Evolutionary conservation across 2,113 vertebrate genomes (phyloP), one percentile per base, ranked within the genome.

Genomic region (Microcebus jonahi): DNA sequence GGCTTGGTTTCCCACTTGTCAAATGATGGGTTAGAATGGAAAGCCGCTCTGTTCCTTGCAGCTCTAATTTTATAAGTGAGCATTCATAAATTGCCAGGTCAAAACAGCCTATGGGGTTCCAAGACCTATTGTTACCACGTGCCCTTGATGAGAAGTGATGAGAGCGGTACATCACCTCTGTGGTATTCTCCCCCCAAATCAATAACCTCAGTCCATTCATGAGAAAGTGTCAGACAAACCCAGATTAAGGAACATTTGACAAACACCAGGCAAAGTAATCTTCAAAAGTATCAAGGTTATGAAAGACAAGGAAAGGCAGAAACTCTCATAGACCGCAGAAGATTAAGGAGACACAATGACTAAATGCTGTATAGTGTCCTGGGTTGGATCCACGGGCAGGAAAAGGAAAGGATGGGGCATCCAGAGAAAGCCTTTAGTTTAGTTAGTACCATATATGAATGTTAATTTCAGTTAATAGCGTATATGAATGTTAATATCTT

Each of bases 51-150:
- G 11, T 93, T 77, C 21, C 0, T 11, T 67, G 45, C 17, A 27
- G 29, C 21, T 91, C 11, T 91, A 48, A 61, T 84, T 75, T 75
- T 76, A 18, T 53, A 93, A 91, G 55, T 70, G 89, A 95, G 70
- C 79, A 88, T 45, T 45, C 45, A 45, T 45, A 45, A 45, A 45
- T 45, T 45, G 45, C 8, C 42, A 45, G 45, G 8, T 8, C 45
- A 45, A 45, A 45, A 45, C 45, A 45, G 45, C 45, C 45, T 45
- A 45, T 45, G 8, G 45, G 45, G 45, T 45, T 45, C 45, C 45
- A 45, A 45, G 36, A 88, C 3, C n/a, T 39, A 42, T 20, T 36
- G 15, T 10, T 15, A 79, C 42, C 12, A 36, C 0, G 2, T 57
- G 2, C 7, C 39, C 25, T 48, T 73, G 23, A 63, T 87, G 20